These are phyloP conservation scores for Drosophila aff. DNA, from an alignment of 1,140 invertebrate species.

Conservation along the genomic window DNA sequence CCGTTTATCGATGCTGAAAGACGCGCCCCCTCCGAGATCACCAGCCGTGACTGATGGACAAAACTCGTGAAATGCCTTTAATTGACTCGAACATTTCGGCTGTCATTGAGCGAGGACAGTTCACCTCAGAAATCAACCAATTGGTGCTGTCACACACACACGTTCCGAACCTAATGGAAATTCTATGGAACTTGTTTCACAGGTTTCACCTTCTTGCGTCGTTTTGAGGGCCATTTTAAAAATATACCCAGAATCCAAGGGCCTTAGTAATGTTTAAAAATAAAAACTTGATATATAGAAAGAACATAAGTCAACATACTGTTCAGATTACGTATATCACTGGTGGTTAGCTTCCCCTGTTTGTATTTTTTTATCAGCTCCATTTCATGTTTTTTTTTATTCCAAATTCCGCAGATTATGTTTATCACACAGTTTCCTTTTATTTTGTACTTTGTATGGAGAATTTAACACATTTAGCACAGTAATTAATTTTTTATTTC, in stretches of 20 bases:
- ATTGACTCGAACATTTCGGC: conserved; percentile 64
- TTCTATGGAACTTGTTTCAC: conserved; percentile 13
- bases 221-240: conserved; percentile 17
- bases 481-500: neutral
- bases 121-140: conserved; percentile 47
- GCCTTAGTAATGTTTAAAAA: conserved; percentile 13
- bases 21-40: conserved; percentile 45
- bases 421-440: conserved; percentile 1
- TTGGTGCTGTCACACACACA: conserved; percentile 42
- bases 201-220: conserved; percentile 5
- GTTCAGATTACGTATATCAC: conserved; percentile 70
- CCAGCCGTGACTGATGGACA: conserved; percentile 34
- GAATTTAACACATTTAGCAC: conserved; percentile 16
- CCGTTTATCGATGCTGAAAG: conserved; percentile 61
- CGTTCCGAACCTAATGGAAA: conserved; percentile 21
- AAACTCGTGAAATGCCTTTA: conserved; percentile 46
- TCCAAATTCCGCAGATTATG: conserved; percentile 1
- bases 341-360: conserved; percentile 69
- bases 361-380: conserved; percentile 82
- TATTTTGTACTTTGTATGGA: conserved; percentile 3
- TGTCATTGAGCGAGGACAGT: conserved; percentile 56
- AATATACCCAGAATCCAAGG: conserved; percentile 29
- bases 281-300: neutral
- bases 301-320: conserved; percentile 55
- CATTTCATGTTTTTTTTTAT: conserved; percentile 57